Evolutionary conservation across 2,113 vertebrate species (phyloP), one percentile per base, ranked within the genome.

Genomic region (Mesocricetus auratus): DNA sequence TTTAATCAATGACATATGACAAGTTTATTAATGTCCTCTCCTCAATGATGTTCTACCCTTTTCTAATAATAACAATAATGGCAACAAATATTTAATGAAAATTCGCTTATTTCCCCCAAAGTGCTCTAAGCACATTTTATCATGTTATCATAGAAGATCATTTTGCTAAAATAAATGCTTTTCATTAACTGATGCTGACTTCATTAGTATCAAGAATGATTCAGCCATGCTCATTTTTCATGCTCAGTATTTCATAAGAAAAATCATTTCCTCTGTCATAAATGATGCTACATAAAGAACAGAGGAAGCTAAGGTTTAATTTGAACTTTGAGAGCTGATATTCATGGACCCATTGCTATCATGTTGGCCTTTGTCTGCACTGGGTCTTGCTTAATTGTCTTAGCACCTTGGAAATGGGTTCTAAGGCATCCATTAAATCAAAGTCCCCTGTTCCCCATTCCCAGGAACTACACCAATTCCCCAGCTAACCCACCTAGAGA

Each of bases 181-280:
- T 93, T 89, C 42, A 94, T 85, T 90, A 90, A 95, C 53, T 89
- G 82, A 93, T 91, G 82, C 79, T 90, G 74, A 95, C 71, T 89
- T 94, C 45, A 91, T 89, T 97, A 58, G 26, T 77, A 92, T 81
- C 75, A 90, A 95, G 58, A 96, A 90, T 90, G 29, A 88, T 77
- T 60, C 58, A 64, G 21, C 74, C 78, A 94, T 60, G 3, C 58
- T 91, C 86, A 89, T 91, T 16, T 42, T 94, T 89, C 9, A 39
- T 50, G 22, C 9, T 53, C 58, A 75, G 13, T 56, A 24, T 95
- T 91, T 87, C 69, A 79, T 45, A 93, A 92, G 68, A 66, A 90
- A 92, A 82, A 58, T 9, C 12, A 81, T 68, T 95, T 83, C 7
- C 33, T 95, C 78, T n/a, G 26, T 86, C 33, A 86, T 12, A 75